Evolutionary conservation across 2,797 vertebrate genomes (phyloP).

Genomic region (Cuculus canorus): DNA sequence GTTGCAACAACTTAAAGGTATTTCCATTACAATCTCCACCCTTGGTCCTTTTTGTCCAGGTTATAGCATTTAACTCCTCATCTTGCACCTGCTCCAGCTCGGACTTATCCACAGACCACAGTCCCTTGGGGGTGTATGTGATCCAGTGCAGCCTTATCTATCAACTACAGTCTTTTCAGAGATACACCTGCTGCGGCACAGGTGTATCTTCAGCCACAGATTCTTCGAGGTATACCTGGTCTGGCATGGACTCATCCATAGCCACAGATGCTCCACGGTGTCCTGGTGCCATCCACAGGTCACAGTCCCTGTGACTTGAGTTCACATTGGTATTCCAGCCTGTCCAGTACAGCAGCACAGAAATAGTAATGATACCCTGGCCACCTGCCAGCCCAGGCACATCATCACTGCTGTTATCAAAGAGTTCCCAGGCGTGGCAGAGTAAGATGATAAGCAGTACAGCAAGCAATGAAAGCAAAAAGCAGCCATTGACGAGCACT

Average conservation of each 20-base stretch:
- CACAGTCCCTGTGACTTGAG: background rate
- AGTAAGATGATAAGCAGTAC: too few species aligned
- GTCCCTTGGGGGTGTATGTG: too few species aligned
- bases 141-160: background rate
- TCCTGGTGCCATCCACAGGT: background rate
- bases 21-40: background rate
- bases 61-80: background rate
- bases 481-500: too few species aligned
- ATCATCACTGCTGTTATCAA: too few species aligned
- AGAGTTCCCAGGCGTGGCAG: too few species aligned
- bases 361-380: too few species aligned
- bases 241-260: background rate
- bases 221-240: too few species aligned
- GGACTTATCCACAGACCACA: background rate
- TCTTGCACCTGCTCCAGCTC: background rate
- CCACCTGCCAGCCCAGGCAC: too few species aligned
- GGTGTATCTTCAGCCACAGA: background rate
- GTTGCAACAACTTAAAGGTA: background rate
- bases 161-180: background rate
- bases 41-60: background rate
- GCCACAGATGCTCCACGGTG: too few species aligned
- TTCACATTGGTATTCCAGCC: background rate
- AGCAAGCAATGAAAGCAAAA: too few species aligned
- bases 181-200: background rate
- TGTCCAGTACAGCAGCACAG: background rate